Evolutionary conservation across 2,888 invertebrate species (phyloP).

Genomic region (Ennomos fuscantarius): DNA sequence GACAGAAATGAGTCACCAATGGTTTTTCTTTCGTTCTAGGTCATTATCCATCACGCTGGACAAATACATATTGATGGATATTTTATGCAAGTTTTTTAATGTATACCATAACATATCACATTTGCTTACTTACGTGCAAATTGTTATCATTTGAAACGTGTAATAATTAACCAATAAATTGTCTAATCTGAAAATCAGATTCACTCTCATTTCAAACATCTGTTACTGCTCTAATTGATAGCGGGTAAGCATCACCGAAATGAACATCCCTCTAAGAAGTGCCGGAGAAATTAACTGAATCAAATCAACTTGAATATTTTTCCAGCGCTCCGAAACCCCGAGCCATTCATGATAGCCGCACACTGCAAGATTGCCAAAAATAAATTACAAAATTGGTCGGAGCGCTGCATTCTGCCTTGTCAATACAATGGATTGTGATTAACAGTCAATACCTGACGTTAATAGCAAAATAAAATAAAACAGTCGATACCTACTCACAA

Average conservation of each 20-base stretch:
- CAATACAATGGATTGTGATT: conserved; percentile 48
- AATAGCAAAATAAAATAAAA: too few species aligned
- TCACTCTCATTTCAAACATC: conserved; percentile 8
- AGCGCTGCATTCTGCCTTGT: conserved; percentile 32
- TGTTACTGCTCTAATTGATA: conserved; percentile 7
- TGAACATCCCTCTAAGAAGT: conserved; percentile 3
- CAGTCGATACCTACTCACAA: too few species aligned
- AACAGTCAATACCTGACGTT: conserved; percentile 36
- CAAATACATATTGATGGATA: too few species aligned
- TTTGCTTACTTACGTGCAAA: too few species aligned
- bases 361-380: conserved; percentile 47
- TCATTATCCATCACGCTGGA: too few species aligned
- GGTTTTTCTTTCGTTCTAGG: too few species aligned
- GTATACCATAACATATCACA: too few species aligned
- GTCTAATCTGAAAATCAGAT: background rate
- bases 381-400: conserved; percentile 44
- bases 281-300: conserved; percentile 19
- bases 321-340: conserved; percentile 14
- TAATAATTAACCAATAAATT: background rate
- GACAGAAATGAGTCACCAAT: too few species aligned
- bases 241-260: conserved; percentile 3
- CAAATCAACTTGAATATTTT: conserved; percentile 30
- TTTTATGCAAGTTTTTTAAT: too few species aligned
- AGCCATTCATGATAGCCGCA: conserved; percentile 36
- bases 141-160: too few species aligned